These are phyloP conservation scores for Nephila pilipes DNA, from an alignment of 1,140 invertebrate genomes.

Conservation along the genomic window DNA sequence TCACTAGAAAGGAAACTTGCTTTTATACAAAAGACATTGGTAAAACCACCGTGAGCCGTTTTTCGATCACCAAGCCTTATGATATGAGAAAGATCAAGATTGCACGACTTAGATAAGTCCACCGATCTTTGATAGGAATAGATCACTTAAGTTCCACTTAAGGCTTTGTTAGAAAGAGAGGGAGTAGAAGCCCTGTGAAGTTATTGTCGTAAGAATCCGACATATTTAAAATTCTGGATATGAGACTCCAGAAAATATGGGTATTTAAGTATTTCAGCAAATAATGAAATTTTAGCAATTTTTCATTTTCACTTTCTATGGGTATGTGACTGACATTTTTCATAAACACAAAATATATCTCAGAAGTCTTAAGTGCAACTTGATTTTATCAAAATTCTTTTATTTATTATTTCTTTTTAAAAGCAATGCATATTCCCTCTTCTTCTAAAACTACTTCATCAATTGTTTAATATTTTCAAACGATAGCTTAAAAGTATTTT, in stretches of 20 bases:
- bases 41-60: constrained; percentile 77
- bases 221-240: not conserved
- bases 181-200: constrained; percentile 24
- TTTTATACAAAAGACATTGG: constrained; percentile 78
- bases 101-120: constrained; percentile 7
- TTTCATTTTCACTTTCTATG: not conserved
- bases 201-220: not conserved
- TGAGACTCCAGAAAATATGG: not conserved
- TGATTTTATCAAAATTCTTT: too few relatives aligned
- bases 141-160: not conserved
- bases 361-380: too few relatives aligned
- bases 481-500: too few relatives aligned
- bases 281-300: not conserved
- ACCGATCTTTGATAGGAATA: constrained; percentile 15
- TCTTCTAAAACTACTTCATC: too few relatives aligned
- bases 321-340: not conserved
- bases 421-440: too few relatives aligned
- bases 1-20: constrained; percentile 81
- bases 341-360: not conserved
- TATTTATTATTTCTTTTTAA: too few relatives aligned
- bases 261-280: not conserved
- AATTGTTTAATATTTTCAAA: too few relatives aligned
- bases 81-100: not conserved
- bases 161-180: constrained; percentile 11
- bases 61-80: not conserved